Conservation (phyloP, 2,113 vertebrate genomes). For the Neotragus pygmaeus region DNA sequence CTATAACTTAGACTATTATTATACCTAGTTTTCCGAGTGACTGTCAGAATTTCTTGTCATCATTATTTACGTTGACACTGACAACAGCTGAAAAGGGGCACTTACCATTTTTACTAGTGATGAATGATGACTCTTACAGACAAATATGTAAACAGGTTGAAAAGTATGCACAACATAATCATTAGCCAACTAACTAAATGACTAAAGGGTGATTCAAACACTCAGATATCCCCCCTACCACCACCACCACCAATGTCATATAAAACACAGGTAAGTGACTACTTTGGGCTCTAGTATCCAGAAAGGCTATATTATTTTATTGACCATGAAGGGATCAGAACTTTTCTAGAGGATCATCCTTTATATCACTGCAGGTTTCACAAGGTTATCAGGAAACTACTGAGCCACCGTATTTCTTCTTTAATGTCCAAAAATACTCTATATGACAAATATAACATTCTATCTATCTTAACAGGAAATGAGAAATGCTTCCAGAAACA, state of each 20-base stretch:
- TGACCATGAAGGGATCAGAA: neutral
- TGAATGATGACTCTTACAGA: neutral
- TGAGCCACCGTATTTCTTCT: neutral
- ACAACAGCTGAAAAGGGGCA: neutral
- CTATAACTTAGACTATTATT: neutral
- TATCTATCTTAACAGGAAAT: slow-evolving; percentile 11
- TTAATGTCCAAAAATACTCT: neutral
- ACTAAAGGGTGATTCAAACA: neutral
- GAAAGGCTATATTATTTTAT: neutral
- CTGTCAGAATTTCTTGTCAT: neutral
- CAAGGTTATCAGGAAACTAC: neutral
- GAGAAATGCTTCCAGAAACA: neutral
- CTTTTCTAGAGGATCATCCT: neutral
- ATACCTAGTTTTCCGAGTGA: neutral
- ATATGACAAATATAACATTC: neutral
- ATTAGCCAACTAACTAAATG: neutral
- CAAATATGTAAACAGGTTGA: neutral
- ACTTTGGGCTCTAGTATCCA: neutral
- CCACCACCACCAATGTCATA: neutral
- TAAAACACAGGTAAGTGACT: neutral
- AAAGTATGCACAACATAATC: neutral
- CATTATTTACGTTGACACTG: neutral
- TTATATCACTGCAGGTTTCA: neutral
- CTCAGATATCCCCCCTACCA: neutral
- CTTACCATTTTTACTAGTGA: neutral